Conservation (phyloP, 1,140 invertebrate genomes). For the Hylaeus anthracinus region DNA sequence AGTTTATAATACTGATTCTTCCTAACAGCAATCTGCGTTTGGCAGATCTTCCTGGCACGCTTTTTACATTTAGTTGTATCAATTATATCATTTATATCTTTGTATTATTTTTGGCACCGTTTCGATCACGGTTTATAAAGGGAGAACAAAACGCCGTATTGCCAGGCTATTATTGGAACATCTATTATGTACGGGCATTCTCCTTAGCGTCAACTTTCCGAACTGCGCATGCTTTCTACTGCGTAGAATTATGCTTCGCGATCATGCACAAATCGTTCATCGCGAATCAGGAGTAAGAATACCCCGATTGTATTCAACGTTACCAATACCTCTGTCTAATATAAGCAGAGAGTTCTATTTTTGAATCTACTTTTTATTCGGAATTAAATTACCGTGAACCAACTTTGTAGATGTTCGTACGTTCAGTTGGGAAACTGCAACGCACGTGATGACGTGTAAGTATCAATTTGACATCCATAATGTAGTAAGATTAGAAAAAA, state of each 20-base stretch:
- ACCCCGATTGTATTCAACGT: neutral
- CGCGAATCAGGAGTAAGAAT: neutral
- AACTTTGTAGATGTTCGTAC: no score
- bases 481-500: no score
- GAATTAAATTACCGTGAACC: no score
- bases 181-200: conserved; percentile 7
- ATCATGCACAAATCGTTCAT: neutral
- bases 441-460: no score
- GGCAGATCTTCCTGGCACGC: conserved; percentile 34
- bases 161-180: conserved; percentile 10
- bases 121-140: conserved; percentile 15
- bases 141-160: neutral
- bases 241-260: neutral
- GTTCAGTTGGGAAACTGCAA: no score
- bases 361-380: no score
- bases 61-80: conserved; percentile 39
- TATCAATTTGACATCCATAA: no score
- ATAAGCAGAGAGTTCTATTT: no score
- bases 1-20: conserved; percentile 13
- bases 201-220: neutral
- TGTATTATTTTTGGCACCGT: conserved; percentile 50
- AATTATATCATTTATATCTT: conserved; percentile 49
- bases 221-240: neutral
- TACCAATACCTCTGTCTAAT: neutral
- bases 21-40: conserved; percentile 17